These are phyloP conservation scores for Cephonodes hylas DNA, from an alignment of 2,888 invertebrate genomes.

Conservation along the genomic window DNA sequence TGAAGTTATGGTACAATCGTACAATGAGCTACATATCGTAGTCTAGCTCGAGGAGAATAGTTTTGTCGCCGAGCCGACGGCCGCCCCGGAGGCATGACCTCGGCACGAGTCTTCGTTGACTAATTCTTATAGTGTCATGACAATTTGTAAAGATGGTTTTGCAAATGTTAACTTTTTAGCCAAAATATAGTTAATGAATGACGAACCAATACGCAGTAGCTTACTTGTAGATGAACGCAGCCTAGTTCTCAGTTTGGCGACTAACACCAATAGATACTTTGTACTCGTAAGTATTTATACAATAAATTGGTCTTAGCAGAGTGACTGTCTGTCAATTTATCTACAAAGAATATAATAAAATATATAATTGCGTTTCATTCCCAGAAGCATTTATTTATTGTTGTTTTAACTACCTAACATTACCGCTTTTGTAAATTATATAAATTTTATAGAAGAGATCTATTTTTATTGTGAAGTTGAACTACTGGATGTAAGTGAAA, in stretches of 20 bases:
- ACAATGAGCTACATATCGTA: slow-evolving; percentile 71
- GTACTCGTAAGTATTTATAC: slow-evolving; percentile 77
- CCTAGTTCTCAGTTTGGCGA: slow-evolving; percentile 78
- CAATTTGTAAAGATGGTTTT: slow-evolving; percentile 78
- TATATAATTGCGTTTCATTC: slow-evolving; percentile 70
- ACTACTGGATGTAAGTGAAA: slow-evolving; percentile 65
- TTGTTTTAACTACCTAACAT: slow-evolving; percentile 69
- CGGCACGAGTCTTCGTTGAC: slow-evolving; percentile 72
- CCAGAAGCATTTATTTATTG: slow-evolving; percentile 76
- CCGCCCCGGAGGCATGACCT: slow-evolving; percentile 43
- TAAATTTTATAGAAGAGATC: slow-evolving; percentile 81
- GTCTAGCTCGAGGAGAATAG: slow-evolving; percentile 40
- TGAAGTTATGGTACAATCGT: slow-evolving; percentile 41
- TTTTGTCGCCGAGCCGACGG: slow-evolving; percentile 54
- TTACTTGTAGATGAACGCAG: slow-evolving; percentile 77
- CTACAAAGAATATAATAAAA: slow-evolving; percentile 58
- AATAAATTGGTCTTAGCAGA: slow-evolving; percentile 74
- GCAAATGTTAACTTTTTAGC: slow-evolving; percentile 81
- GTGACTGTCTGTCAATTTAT: slow-evolving; percentile 78
- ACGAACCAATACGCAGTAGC: slow-evolving; percentile 81
- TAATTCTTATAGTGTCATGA: slow-evolving; percentile 79
- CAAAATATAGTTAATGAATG: slow-evolving; percentile 78
- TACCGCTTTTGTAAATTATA: slow-evolving; percentile 78
- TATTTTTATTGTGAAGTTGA: slow-evolving; percentile 80
- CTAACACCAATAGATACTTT: slow-evolving; percentile 78